Evolutionary conservation across 2,113 vertebrate species (phyloP), one percentile per base, ranked within the genome.

Genomic region (Dromaius novaehollandiae): DNA sequence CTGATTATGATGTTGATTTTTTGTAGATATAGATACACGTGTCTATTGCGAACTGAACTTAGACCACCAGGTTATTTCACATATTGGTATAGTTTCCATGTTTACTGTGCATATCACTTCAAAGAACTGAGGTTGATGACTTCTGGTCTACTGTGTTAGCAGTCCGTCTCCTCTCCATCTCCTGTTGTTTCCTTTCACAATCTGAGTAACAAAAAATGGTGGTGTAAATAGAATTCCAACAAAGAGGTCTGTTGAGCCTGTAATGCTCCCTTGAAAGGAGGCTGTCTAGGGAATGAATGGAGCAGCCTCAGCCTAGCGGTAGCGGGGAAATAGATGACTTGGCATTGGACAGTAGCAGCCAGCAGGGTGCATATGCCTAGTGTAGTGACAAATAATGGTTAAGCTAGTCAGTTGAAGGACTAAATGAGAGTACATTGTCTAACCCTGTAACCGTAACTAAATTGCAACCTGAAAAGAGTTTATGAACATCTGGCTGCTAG

Each of bases 391-490:
- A 83, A 97, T 95, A 97, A 96, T 96, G 89, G 97, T 95, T 95
- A 96, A 97, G 94, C 95, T 96, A 92, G 94, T 97, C 95, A 88
- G 89, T 92, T 97, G 95, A 93, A 93, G 95, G 73, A 92, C 95
- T 97, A 96, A 97, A 97, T 95, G 97, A 95, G 95, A 95, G 79
- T 7, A 92, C 86, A 97, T 97, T 97, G 97, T 97, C 97, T 96
- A 96, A 96, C 95, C 85, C 96, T 40, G 85, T 91, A 96, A 95
- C 95, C 95, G 91, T 97, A 97, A 96, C 97, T 96, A 97, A 97
- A 97, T 75, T 20, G 96, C 89, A 97, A 96, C 93, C 89, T 97
- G 95, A 97, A 97, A 97, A 96, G 97, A 93, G 95, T 96, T 96
- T 75, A 96, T 96, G 96, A 95, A 97, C 95, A 97, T 96, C 96